A percentile compares a stretch with the other conserved stretches of the same genome.
phyloP scores from a whole-genome alignment of 2,797 vertebrate genomes.

The Pseudochirops cupreus region DNA sequence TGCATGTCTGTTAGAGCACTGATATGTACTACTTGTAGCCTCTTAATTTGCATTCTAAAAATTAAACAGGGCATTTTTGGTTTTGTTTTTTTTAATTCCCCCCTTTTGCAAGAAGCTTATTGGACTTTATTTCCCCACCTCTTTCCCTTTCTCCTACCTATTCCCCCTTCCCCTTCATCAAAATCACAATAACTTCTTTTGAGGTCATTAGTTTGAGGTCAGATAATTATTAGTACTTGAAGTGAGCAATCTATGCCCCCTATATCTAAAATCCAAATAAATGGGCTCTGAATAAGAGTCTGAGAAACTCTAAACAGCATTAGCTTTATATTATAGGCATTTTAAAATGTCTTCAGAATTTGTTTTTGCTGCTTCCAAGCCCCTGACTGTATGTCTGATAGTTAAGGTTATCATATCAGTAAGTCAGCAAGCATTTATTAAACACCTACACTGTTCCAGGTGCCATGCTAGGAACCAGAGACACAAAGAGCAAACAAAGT shows the following conservation, averaged over 20 bases:
- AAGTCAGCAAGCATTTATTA: not conserved
- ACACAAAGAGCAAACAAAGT: not conserved
- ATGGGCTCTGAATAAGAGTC: not conserved
- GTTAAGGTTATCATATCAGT: not conserved
- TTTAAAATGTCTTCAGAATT: not conserved
- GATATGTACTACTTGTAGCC: not conserved
- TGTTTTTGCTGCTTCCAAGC: not conserved
- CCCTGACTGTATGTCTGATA: not conserved
- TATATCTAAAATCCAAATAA: not conserved
- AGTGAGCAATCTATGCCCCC: not conserved
- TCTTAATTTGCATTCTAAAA: not conserved
- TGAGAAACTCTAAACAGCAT: not conserved
- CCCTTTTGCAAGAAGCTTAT: not conserved
- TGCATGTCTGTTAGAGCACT: not conserved
- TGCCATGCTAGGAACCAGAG: not conserved
- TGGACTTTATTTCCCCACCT: not conserved
- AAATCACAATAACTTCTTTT: not conserved
- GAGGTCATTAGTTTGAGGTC: not conserved
- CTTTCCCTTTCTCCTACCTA: too few relatives aligned
- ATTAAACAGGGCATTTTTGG: not conserved
- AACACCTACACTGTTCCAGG: not conserved
- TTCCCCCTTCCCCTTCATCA: not conserved
- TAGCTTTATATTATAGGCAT: not conserved
- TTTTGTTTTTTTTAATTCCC: not conserved
- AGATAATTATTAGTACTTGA: not conserved